Evolutionary conservation across 2,797 vertebrate species (phyloP).

Genomic region (Heliangelus exortis): DNA sequence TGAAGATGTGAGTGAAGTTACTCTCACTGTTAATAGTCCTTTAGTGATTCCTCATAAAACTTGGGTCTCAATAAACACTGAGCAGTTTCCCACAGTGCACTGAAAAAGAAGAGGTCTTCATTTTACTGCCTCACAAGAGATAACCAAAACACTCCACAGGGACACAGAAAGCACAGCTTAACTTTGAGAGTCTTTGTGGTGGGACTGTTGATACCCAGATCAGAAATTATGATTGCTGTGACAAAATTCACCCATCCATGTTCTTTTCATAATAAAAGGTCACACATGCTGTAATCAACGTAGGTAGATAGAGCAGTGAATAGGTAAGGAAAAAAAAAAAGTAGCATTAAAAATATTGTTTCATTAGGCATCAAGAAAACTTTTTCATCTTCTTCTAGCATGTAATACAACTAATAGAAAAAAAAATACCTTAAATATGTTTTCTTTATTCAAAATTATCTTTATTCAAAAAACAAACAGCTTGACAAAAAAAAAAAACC

Average conservation of each 20-base stretch:
- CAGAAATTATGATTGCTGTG: not conserved
- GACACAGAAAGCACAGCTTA: not conserved
- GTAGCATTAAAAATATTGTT: accelerated
- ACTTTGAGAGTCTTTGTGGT: not conserved
- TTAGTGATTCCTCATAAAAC: not conserved
- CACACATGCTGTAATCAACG: not conserved
- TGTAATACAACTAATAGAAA: not conserved
- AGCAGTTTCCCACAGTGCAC: not conserved
- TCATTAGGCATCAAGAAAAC: not conserved
- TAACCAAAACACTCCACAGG: not conserved
- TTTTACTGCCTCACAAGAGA: not conserved
- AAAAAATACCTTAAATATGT: not conserved
- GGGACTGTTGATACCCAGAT: not conserved
- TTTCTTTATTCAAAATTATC: not conserved
- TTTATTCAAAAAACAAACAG: not conserved
- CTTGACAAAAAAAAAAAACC: not conserved
- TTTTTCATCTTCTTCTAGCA: not conserved
- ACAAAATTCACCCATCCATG: not conserved
- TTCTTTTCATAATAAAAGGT: slow-evolving; percentile 1
- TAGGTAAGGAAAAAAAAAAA: not conserved
- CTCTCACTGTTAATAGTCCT: not conserved
- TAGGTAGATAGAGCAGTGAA: not conserved
- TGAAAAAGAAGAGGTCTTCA: not conserved
- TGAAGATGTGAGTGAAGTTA: not conserved
- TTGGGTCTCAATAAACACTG: not conserved